Base-by-base conservation (phyloP, 2,888 invertebrate species). In the Drosophila acutilabella region DNA sequence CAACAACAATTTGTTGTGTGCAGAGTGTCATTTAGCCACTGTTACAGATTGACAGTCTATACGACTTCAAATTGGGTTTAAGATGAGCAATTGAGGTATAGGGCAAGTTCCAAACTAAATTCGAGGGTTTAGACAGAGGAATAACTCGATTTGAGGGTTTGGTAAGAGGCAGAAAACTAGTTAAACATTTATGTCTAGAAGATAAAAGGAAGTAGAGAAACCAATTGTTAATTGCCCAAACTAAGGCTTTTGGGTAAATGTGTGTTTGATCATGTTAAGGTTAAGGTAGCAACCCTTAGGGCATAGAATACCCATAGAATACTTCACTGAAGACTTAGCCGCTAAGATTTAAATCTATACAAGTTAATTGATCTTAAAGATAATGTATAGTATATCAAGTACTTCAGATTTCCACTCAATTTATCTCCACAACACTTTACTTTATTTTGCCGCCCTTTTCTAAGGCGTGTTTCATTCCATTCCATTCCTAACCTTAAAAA, bases 1-100 rank as follows among this genome's bases (percentile, higher is more conserved):
- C 67, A 40, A 64, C 67, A 50, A 52, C 45, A 52, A 72, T 59
- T 69, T 65, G 74, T 66, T 30, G 8, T 30, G 8, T 58, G 48
- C 59, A 40, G 52, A 53, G 54, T 65, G 47, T 26, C 52, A 64
- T 64, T 69, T 74, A 53, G 59, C 38, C 54, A 53, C 18, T 71
- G 57, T 42, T 50, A 44, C 41, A 51, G 40, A 62, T 68, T 52
- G 62, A 41, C 59, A 41, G 50, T 33, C 50, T 23, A 41, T 58
- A 40, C 30, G 36, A 38, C n/a, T 36, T 10, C 33, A 44, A 14
- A 8, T 41, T 26, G 20, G 40, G 36, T 36, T 36, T 13, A 36
- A 13, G 36, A 13, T 13, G 13, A 13, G 36, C 36, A 26, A 14
- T 41, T 41, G n/a, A 14, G 16, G 14, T 7, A 14, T 11, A 10